Evolutionary conservation across 2,797 vertebrate genomes (phyloP).

Genomic region (Galagoides demidoff): DNA sequence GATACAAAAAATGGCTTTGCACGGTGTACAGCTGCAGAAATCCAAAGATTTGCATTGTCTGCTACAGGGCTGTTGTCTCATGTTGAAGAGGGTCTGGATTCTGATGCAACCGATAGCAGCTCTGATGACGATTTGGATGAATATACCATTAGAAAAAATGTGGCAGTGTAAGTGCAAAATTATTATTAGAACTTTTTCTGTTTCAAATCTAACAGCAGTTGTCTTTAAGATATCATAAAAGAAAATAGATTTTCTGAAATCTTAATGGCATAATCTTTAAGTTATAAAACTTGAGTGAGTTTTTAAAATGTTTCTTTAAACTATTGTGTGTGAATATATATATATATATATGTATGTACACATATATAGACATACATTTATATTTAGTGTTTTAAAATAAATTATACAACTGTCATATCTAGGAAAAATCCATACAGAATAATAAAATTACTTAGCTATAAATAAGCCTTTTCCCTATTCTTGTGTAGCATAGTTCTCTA

Average conservation of each 20-base stretch:
- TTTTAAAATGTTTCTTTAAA: constrained; percentile 41
- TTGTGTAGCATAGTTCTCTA: not conserved
- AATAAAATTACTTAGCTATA: constrained; percentile 45
- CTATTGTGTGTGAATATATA: not conserved
- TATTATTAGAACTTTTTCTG: constrained; percentile 73
- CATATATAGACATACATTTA: not conserved
- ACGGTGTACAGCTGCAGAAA: constrained; percentile 82
- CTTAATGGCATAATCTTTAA: constrained; percentile 59
- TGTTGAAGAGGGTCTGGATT: constrained; percentile 92
- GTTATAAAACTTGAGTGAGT: constrained; percentile 31
- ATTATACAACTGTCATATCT: not conserved
- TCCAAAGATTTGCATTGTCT: constrained; percentile 88
- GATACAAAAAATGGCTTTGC: constrained; percentile 78
- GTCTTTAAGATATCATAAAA: constrained; percentile 44
- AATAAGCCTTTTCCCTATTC: constrained; percentile 38
- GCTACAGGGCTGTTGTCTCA: constrained; percentile 88
- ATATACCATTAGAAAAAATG: constrained; percentile 80
- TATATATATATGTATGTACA: too few relatives aligned
- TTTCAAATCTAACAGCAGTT: constrained; percentile 1
- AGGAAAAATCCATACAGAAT: constrained; percentile 15
- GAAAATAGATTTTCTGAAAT: constrained; percentile 59
- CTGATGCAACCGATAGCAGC: constrained; percentile 95
- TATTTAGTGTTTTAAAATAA: constrained; percentile 45
- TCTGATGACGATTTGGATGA: constrained; percentile 93
- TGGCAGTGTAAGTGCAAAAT: constrained; percentile 91